Evolutionary conservation across 2,113 vertebrate genomes (phyloP).

Genomic region (Gadus chalcogrammus): DNA sequence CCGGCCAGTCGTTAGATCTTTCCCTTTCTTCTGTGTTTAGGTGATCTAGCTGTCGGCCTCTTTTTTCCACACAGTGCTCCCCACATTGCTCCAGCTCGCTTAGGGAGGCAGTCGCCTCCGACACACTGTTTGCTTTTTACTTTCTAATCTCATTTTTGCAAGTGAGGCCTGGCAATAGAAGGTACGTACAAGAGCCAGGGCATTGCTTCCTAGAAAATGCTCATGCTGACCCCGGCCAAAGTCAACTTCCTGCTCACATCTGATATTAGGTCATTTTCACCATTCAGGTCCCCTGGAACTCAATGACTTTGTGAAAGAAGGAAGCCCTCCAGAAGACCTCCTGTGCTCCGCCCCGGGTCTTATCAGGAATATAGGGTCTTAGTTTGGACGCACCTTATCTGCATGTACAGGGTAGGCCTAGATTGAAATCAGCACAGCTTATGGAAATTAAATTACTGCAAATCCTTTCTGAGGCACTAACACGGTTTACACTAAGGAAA

Average conservation of each 20-base stretch:
- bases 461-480: slow-evolving; percentile 38
- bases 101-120: slow-evolving; percentile 17
- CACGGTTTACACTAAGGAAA: slow-evolving; percentile 51
- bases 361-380: slow-evolving; percentile 51
- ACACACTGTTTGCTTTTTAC: slow-evolving; percentile 34
- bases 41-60: background rate
- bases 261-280: slow-evolving; percentile 55
- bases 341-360: slow-evolving; percentile 42
- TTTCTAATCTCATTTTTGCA: slow-evolving; percentile 35
- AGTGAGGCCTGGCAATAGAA: slow-evolving; percentile 21
- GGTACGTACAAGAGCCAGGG: slow-evolving; percentile 30
- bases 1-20: background rate
- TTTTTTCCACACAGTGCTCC: slow-evolving; percentile 1
- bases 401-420: slow-evolving; percentile 55
- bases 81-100: slow-evolving; percentile 9
- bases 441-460: slow-evolving; percentile 65
- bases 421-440: slow-evolving; percentile 66
- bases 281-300: slow-evolving; percentile 44
- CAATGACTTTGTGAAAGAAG: slow-evolving; percentile 35
- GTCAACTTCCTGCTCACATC: slow-evolving; percentile 60
- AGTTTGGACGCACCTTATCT: slow-evolving; percentile 69
- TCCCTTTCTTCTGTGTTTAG: slow-evolving; percentile 4
- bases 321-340: slow-evolving; percentile 40
- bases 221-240: slow-evolving; percentile 55
- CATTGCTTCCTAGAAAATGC: slow-evolving; percentile 41